Evolutionary conservation across 2,113 vertebrate genomes (phyloP), one percentile per base, ranked within the genome.

Genomic region (Strix uralensis): DNA sequence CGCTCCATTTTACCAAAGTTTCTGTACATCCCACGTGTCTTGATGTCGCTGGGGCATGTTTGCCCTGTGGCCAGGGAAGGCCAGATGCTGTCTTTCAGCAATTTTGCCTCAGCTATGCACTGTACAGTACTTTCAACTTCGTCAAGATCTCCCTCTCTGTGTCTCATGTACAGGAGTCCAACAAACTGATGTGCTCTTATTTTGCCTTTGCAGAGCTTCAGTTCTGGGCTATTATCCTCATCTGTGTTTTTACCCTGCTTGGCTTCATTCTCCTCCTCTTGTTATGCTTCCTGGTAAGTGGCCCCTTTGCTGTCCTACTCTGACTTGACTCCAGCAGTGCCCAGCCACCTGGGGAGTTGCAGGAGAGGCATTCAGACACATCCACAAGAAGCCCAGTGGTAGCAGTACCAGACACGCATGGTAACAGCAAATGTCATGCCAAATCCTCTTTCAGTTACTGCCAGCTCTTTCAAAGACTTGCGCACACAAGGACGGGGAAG

Each of bases 201-300:
- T 69, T 70, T 88, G 17, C 86, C 38, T 95, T 88, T 88, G 26
- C 90, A 98, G 98, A 65, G 19, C 84, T 98, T 30, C 97, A 98
- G 61, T 98, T 87, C 84, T 98, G 98, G 98, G 97, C 96, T 59
- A 97, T 98, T 86, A 98, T 98, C 92, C 96, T 98, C 80, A 98
- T 98, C 61, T 97, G 98, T 25, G n/a, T 98, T 66, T 97, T 93
- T 3, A 71, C 67, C 51, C 94, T 98, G n/a, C 59, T 98, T 58
- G 92, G 89, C 11, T 96, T 98, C 49, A 25, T 98, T 44, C 71
- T 95, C 6, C 94, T 97, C 49, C 86, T 98, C 79, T 23, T 97
- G 34, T 26, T 97, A 17, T 97, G 96, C 67, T 98, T 97, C 81
- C 69, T 98, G 98, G 98, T 98, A 93, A 97, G 98, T 97, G 38